Conservation (phyloP, 1,140 invertebrate species). For the Parasteatoda tepidariorum region DNA sequence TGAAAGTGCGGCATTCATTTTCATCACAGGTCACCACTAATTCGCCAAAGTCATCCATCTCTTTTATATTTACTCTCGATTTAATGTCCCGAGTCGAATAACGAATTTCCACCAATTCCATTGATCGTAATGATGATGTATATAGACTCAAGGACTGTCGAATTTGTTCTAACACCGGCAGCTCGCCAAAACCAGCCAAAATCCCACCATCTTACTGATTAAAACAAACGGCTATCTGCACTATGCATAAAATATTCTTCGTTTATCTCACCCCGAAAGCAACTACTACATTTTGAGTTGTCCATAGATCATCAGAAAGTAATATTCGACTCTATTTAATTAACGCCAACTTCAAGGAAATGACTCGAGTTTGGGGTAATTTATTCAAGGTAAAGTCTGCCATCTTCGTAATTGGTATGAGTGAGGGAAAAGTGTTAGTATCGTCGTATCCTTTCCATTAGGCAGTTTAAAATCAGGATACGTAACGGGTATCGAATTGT, state of each 20-base stretch:
- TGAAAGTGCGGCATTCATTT: conserved; percentile 47
- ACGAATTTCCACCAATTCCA: conserved; percentile 49
- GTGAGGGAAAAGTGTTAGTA: background rate
- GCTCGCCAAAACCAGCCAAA: background rate
- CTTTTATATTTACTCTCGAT: conserved; percentile 34
- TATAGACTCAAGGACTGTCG: conserved; percentile 20
- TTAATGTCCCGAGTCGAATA: conserved; percentile 24
- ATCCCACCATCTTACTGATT: conserved; percentile 28
- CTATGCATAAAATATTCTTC: conserved; percentile 53
- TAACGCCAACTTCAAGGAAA: conserved; percentile 49
- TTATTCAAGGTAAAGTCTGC: conserved; percentile 49
- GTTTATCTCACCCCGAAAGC: conserved; percentile 6
- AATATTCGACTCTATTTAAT: conserved; percentile 53
- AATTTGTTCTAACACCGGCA: conserved; percentile 25
- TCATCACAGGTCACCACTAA: conserved; percentile 49
- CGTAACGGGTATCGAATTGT: conserved; percentile 35
- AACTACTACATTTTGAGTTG: background rate
- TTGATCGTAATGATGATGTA: conserved; percentile 57
- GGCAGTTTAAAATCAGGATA: conserved; percentile 38
- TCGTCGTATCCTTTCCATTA: conserved; percentile 47
- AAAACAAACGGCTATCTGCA: conserved; percentile 51
- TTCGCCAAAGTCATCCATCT: conserved; percentile 25
- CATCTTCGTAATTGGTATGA: conserved; percentile 40
- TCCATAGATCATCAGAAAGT: conserved; percentile 51
- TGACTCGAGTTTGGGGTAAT: conserved; percentile 45